phyloP scores from a whole-genome alignment of 2,797 vertebrate species.

The Melanotaenia maccullochi region DNA sequence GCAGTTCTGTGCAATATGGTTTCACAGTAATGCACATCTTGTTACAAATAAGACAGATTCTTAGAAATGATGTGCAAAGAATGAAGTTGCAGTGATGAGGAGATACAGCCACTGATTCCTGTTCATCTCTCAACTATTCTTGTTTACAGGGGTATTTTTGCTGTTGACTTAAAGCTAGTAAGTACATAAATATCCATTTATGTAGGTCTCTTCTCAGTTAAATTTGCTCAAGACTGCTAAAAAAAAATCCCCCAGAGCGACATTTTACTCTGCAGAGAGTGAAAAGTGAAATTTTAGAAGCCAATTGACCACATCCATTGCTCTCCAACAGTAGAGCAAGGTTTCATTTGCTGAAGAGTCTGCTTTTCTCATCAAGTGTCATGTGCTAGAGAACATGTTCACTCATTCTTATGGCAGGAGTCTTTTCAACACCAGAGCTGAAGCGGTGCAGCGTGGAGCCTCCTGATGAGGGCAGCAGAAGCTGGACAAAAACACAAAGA shows the following conservation, averaged over 20 bases:
- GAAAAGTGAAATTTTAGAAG: constrained; percentile 63
- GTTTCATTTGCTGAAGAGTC: constrained; percentile 52
- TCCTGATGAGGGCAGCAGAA: constrained; percentile 75
- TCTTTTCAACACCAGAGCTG: constrained; percentile 68
- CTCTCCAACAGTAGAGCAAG: constrained; percentile 41
- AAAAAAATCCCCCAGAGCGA: constrained; percentile 46
- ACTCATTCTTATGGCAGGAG: constrained; percentile 62
- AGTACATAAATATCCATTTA: background rate
- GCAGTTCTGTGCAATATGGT: constrained; percentile 30
- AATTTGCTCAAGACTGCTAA: constrained; percentile 5
- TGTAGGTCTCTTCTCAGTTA: background rate
- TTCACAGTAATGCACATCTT: constrained; percentile 33
- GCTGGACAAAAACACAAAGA: constrained; percentile 25
- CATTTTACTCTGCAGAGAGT: constrained; percentile 33
- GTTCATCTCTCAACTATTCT: background rate
- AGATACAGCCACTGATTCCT: background rate
- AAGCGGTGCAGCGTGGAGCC: constrained; percentile 41
- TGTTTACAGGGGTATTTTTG: background rate
- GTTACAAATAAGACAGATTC: constrained; percentile 14
- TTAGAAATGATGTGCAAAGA: constrained; percentile 24
- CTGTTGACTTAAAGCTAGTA: constrained; percentile 1
- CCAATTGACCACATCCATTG: constrained; percentile 57
- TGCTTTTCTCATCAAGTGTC: constrained; percentile 71
- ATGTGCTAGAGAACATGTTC: constrained; percentile 67
- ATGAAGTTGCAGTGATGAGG: background rate